Base-by-base conservation (phyloP, 35 echinoderm and acorn worm genomes). In the Amphiura filiformis region DNA sequence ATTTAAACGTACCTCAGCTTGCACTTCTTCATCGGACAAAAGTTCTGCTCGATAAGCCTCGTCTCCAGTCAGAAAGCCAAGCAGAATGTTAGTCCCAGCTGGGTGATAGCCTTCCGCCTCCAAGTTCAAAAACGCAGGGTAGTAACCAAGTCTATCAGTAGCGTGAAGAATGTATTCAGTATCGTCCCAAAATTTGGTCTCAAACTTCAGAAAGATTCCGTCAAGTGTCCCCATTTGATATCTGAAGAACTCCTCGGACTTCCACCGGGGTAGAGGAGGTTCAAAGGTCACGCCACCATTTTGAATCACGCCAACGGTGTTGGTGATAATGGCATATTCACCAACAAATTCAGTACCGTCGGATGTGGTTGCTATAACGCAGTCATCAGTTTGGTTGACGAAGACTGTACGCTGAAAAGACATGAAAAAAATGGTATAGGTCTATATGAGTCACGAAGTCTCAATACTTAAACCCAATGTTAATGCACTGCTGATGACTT, bases 241-340 rank as follows among this genome's bases (percentile, higher is more conserved):
- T 38, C 84, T 39, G 32, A 36, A 42, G 23, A 91, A 77, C 39
- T 85, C 89, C n/a, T 56, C 82, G 2, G 35, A 56, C 47, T 91
- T 91, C 89, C 89, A 91, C 32, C 26, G 36, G 35, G 89, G 89
- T 18, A 91, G 82, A 9, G 38, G 11, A 13, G 89, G 89, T 34
- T 52, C 49, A 31, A 91, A 91, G 34, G 83, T 18, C 26, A 91
- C 41, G 11, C 39, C 34, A 42, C 76, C 76, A 1, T 76, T 77
- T 56, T 91, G 89, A 36, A 91, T 70, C 31, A 91, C 89, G 18
- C 89, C 89, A 20, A 91, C 39, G 11, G 81, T 91, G 82, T 76
- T 84, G 13, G 89, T 91, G 13, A 91, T 34, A 0, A 91, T 65
- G 75, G 80, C 89, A 38, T 79, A 80, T 20, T 91, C 89, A 3